Evolutionary conservation across 2,113 vertebrate genomes (phyloP).

Genomic region (Dolichallabes microphthalmus): DNA sequence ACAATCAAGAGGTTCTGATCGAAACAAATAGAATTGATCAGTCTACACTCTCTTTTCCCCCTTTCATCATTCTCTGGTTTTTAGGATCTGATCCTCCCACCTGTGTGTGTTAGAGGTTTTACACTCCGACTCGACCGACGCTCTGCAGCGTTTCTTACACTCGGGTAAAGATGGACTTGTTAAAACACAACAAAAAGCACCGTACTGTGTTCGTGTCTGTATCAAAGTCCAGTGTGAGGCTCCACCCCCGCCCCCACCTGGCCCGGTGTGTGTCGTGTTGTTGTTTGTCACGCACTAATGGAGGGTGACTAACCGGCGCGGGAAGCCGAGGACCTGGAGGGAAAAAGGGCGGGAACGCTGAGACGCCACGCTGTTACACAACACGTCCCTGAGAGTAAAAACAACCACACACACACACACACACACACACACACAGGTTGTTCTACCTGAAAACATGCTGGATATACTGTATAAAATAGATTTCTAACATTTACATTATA

Average conservation of each 20-base stretch:
- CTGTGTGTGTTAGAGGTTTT: background rate
- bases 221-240: background rate
- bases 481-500: background rate
- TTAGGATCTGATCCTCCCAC: background rate
- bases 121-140: background rate
- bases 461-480: no score
- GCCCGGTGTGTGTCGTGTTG: background rate
- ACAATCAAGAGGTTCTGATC: no score
- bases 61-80: no score
- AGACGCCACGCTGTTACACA: slow-evolving; percentile 15
- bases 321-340: slow-evolving; percentile 17
- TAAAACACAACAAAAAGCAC: background rate
- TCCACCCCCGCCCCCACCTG: background rate
- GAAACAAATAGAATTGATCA: no score
- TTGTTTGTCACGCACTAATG: background rate
- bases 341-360: slow-evolving; percentile 16
- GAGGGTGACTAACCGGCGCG: background rate
- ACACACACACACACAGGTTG: background rate
- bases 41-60: no score
- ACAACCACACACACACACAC: background rate
- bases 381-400: background rate
- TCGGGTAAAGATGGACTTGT: background rate
- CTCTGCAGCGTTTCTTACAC: no score
- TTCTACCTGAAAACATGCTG: background rate
- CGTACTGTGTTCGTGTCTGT: background rate